Percentiles rank a stretch among this genome's conserved stretches.
These are phyloP conservation scores for Coregonus sp. DNA, from an alignment of 2,797 vertebrate species.

Conservation along the genomic window DNA sequence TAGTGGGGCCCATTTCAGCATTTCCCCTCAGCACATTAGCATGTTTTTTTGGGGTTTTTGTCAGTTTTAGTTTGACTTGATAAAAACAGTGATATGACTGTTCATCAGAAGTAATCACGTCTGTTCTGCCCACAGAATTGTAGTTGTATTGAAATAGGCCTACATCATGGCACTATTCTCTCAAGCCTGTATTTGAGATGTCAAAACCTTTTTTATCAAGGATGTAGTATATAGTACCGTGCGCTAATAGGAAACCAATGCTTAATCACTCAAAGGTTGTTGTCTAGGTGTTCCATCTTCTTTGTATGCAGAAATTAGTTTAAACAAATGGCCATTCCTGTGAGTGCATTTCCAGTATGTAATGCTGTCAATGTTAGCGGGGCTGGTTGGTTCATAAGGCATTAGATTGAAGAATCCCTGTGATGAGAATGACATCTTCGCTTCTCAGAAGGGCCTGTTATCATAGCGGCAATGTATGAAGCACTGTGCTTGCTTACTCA, in stretches of 20 bases:
- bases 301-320: not conserved
- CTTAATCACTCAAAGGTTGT: not conserved
- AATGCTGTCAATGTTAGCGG: not conserved
- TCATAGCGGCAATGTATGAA: not conserved
- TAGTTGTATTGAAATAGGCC: no score
- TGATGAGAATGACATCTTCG: not conserved
- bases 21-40: not conserved
- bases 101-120: no score
- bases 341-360: not conserved
- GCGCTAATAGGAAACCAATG: not conserved
- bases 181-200: not conserved
- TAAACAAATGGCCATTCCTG: not conserved
- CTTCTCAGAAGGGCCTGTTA: no score
- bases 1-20: not conserved
- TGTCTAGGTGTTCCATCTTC: not conserved
- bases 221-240: no score
- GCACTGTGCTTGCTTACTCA: no score
- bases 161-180: no score
- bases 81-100: not conserved
- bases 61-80: not conserved
- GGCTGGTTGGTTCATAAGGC: not conserved
- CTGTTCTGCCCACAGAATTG: no score
- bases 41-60: not conserved
- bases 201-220: not conserved
- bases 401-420: not conserved